phyloP scores from a whole-genome alignment of 2,113 vertebrate genomes.

The Taurulus bubalis region DNA sequence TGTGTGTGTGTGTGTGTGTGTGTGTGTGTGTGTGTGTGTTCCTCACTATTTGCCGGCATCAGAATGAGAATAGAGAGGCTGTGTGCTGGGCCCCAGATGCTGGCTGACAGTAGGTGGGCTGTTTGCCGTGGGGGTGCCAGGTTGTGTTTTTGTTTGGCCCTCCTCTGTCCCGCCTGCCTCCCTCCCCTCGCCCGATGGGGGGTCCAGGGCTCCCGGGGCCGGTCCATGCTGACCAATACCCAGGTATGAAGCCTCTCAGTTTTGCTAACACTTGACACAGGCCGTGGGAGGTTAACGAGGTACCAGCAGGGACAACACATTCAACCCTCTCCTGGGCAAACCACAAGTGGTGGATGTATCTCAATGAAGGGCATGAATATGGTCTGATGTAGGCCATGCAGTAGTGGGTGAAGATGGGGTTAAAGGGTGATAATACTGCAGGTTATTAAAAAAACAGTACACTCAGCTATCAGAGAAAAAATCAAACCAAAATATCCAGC shows the following conservation, averaged over 20 bases:
- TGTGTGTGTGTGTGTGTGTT: constrained; percentile 46
- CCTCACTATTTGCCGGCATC: constrained; percentile 61
- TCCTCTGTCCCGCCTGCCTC: constrained; percentile 76
- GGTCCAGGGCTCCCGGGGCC: constrained; percentile 67
- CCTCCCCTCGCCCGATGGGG: constrained; percentile 67
- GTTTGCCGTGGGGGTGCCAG: constrained; percentile 81
- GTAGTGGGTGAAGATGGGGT: background rate
- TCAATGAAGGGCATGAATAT: constrained; percentile 55
- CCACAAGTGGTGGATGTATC: constrained; percentile 64
- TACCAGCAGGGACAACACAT: constrained; percentile 79
- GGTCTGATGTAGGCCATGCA: constrained; percentile 21
- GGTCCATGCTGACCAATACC: constrained; percentile 76
- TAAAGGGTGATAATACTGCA: background rate
- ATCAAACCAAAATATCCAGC: too few species aligned
- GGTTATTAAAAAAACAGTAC: constrained; percentile 18
- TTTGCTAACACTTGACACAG: constrained; percentile 71
- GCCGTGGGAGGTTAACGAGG: constrained; percentile 80
- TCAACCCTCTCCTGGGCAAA: constrained; percentile 65
- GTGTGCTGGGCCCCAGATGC: constrained; percentile 78
- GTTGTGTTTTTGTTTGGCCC: constrained; percentile 84
- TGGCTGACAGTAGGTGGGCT: constrained; percentile 77
- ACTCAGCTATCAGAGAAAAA: background rate
- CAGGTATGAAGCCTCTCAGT: constrained; percentile 76
- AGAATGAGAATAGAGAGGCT: constrained; percentile 74
- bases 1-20: constrained; percentile 36